phyloP scores from a whole-genome alignment of 35 echinoderm and acorn worm species.

The Amphiura filiformis region DNA sequence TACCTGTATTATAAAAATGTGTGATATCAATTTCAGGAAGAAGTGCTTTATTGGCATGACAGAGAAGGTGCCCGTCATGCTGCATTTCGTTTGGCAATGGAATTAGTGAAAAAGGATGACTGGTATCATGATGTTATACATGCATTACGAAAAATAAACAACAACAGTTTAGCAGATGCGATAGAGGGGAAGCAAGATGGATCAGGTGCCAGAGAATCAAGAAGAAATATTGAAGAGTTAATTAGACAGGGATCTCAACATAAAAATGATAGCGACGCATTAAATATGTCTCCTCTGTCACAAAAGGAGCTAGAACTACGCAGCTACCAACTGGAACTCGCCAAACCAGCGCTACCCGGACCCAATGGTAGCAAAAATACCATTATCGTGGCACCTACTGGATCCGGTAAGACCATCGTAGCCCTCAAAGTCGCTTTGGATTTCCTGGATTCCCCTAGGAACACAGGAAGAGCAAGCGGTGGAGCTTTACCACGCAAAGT shows the following conservation, averaged over 20 bases:
- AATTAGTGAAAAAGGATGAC: not conserved
- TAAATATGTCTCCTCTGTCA: not conserved
- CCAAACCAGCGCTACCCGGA: not conserved
- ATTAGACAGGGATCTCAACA: no score
- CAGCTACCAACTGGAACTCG: not conserved
- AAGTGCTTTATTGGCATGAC: not conserved
- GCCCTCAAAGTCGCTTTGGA: conserved; percentile 6
- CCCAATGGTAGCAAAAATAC: not conserved
- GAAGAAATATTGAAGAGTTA: no score
- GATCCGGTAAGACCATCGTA: conserved; percentile 22
- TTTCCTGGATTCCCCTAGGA: not conserved
- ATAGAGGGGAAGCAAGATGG: not conserved
- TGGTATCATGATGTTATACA: not conserved
- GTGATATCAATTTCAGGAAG: not conserved
- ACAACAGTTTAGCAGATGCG: not conserved
- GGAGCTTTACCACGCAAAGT: conserved; percentile 23
- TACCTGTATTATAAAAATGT: no score
- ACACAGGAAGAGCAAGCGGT: not conserved
- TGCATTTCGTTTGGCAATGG: not conserved
- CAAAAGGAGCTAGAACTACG: not conserved
- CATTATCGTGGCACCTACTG: not conserved
- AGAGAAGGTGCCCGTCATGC: not conserved
- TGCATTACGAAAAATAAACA: not conserved
- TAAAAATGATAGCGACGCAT: no score
- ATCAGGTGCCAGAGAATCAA: no score